Evolutionary conservation across 1,140 invertebrate genomes (phyloP), one percentile per base, ranked within the genome.

Genomic region (Lamellibrachia luymesi): DNA sequence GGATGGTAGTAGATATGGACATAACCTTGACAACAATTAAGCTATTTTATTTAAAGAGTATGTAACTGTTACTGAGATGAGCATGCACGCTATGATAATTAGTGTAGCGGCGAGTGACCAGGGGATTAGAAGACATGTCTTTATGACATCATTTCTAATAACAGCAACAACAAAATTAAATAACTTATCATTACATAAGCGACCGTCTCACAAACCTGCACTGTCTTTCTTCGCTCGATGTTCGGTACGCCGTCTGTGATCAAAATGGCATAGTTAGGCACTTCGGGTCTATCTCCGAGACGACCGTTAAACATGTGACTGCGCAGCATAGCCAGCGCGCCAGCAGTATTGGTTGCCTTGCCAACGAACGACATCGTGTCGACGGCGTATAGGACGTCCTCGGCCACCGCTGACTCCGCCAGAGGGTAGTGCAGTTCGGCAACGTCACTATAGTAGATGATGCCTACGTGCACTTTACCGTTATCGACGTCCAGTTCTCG

Each of bases 351-450:
- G 38, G 92, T 93, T 50, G 49, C 56, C 17, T 92, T 91, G 5
- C 92, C 93, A n/a, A 92, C 49, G 91, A 92, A 94, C 49, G 90
- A 50, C 8, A 93, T 64, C 49, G 50, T 91, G 64, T 93, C 91
- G 51, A 93, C 90, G n/a, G 93, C 93, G 52, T 94, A 90, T 2
- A 92, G 50, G n/a, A 93, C 49, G 50, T 94, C 93, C 10, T 94
- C 92, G 13, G 7, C 25, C n/a, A 90, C 27, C 50, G 27, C 27
- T 50, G 92, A 52, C 92, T 51, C 10, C 50, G 27, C 50, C 92
- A 92, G 52, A 1, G 27, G 49, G 50, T 92, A 51, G 49, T 64
- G 52, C 4, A 92, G 27, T 10, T 4, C n/a, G 92, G 92, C 92
- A 90, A 4, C 49, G 49, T 93, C 92, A 27, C 89, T 93, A 56